Percentiles rank a stretch among this genome's conserved stretches.
Evolutionary conservation across 1,140 invertebrate genomes (phyloP).

Genomic region (Triops longicaudatus): DNA sequence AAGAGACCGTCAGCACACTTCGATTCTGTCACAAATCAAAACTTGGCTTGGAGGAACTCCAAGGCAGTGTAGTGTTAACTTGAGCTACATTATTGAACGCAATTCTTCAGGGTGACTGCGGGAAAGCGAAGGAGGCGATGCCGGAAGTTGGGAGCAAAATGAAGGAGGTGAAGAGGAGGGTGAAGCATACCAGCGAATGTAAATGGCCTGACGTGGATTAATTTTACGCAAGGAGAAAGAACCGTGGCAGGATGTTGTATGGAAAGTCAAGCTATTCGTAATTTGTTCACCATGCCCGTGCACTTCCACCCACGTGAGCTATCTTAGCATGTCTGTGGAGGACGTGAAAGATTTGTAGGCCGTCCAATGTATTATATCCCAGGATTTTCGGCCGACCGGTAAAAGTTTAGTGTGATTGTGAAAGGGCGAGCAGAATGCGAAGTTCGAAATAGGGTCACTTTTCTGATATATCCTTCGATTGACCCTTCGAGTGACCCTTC

Average conservation of each 20-base stretch:
- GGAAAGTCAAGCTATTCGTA: neutral
- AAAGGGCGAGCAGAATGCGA: too few species aligned
- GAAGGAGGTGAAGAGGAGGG: neutral
- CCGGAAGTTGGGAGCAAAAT: neutral
- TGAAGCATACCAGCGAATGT: neutral
- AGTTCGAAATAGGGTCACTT: too few species aligned
- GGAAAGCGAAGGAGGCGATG: neutral
- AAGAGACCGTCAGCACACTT: neutral
- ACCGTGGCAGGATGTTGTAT: neutral
- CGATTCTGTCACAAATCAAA: neutral
- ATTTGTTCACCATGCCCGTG: neutral
- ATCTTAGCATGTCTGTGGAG: neutral
- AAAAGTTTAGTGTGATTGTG: too few species aligned
- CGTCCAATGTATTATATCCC: neutral
- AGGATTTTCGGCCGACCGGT: too few species aligned
- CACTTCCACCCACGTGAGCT: neutral
- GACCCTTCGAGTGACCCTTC: too few species aligned
- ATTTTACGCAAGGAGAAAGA: neutral
- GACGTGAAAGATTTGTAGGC: neutral
- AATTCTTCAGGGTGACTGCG: neutral
- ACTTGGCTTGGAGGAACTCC: neutral
- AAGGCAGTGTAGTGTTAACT: neutral
- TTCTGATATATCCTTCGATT: too few species aligned
- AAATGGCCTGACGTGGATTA: slow-evolving; percentile 2
- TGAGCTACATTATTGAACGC: slow-evolving; percentile 8